Evolutionary conservation across 2,797 vertebrate species (phyloP).

Genomic region (Myotis myotis): DNA sequence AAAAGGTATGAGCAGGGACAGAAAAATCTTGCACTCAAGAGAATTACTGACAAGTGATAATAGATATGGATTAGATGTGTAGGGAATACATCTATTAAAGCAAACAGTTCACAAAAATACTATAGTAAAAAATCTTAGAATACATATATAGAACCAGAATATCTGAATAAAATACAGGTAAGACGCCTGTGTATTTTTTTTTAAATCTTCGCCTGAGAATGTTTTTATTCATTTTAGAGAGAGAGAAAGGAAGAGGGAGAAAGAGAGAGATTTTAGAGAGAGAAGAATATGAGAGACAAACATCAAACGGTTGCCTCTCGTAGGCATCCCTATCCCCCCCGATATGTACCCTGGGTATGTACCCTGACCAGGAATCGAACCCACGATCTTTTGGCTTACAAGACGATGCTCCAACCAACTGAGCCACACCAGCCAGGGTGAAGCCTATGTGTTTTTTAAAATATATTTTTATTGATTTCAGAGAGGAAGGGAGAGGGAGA

Average conservation of each 20-base stretch:
- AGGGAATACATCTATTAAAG: background rate
- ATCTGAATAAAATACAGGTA: background rate
- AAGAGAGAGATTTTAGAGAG: background rate
- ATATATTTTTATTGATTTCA: no score
- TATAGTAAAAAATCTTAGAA: constrained; percentile 35
- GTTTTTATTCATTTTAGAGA: background rate
- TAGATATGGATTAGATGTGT: background rate
- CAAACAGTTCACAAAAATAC: background rate
- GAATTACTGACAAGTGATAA: constrained; percentile 15
- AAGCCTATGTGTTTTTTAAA: background rate
- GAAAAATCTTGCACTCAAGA: constrained; percentile 44
- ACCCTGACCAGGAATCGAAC: background rate
- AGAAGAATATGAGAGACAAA: background rate
- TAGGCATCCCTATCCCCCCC: background rate
- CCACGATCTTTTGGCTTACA: background rate
- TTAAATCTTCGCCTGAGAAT: background rate
- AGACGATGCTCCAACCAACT: background rate
- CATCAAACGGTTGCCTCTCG: background rate
- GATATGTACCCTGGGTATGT: no score
- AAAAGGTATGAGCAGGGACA: background rate
- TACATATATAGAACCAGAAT: background rate
- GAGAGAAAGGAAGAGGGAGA: background rate
- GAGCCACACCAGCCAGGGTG: background rate
- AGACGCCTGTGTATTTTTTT: background rate
- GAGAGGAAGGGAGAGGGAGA: no score